Evolutionary conservation across 2,113 vertebrate genomes (phyloP).

Genomic region (Columba janthina): DNA sequence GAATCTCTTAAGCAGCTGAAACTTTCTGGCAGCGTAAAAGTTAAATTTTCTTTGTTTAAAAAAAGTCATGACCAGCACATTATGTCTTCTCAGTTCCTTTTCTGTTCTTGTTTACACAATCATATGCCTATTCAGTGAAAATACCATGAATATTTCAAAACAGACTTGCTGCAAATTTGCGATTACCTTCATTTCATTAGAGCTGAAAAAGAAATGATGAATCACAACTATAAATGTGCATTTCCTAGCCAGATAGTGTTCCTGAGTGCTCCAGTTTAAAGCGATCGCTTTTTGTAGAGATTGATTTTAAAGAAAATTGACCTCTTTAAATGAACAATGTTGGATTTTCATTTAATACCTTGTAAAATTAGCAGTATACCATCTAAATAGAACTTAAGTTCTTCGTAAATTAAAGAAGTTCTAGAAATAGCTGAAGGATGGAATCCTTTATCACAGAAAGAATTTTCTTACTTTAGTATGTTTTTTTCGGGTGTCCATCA

Average conservation of each 20-base stretch:
- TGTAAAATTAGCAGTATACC: neutral
- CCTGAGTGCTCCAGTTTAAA: neutral
- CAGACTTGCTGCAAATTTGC: neutral
- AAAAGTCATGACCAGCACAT: neutral
- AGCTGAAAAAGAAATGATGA: neutral
- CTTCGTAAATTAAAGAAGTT: neutral
- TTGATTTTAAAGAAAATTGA: neutral
- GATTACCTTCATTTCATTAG: neutral
- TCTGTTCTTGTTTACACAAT: slow-evolving; percentile 40
- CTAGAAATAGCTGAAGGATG: neutral
- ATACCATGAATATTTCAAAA: slow-evolving; percentile 3
- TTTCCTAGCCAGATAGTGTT: neutral
- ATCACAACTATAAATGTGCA: neutral
- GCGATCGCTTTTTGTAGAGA: neutral
- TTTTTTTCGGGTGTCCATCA: neutral
- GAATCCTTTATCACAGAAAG: neutral
- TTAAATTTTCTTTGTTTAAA: slow-evolving; percentile 4
- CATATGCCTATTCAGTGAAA: slow-evolving; percentile 43
- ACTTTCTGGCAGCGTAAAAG: neutral
- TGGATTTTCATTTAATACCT: neutral
- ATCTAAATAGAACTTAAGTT: neutral
- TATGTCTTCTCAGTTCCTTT: slow-evolving; percentile 34
- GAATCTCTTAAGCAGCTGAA: neutral
- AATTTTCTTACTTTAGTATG: neutral
- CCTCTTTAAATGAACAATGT: neutral